Conservation (phyloP, 2,113 vertebrate species). For the Protomyctophum bolini region DNA sequence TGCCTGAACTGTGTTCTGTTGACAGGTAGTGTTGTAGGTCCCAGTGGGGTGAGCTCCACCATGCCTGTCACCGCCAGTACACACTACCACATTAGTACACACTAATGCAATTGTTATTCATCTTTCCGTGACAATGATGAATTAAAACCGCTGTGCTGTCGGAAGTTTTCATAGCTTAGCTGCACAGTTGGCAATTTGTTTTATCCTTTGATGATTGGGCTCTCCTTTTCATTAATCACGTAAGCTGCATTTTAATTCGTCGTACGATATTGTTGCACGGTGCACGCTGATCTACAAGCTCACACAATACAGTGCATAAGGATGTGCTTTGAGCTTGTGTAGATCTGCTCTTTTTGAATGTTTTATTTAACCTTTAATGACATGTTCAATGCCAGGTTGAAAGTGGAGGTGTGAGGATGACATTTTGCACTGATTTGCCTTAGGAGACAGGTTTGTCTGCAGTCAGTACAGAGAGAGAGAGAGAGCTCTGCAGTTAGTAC, state of each 20-base stretch:
- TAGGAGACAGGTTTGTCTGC: slow-evolving; percentile 9
- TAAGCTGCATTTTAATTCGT: no score
- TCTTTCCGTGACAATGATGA: slow-evolving; percentile 53
- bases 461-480: no score
- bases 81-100: slow-evolving; percentile 10
- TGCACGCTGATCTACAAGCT: no score
- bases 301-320: no score
- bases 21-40: slow-evolving; percentile 45
- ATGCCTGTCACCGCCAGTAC: slow-evolving; percentile 21
- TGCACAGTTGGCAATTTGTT: slow-evolving; percentile 37
- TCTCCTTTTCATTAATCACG: not conserved
- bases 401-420: slow-evolving; percentile 39
- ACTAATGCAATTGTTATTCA: slow-evolving; percentile 53
- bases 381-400: no score
- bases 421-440: slow-evolving; percentile 22
- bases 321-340: no score
- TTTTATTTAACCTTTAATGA: slow-evolving; percentile 12
- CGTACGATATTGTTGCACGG: no score
- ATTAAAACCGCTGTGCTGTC: slow-evolving; percentile 43
- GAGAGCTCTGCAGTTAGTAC: no score
- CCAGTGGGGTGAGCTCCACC: slow-evolving; percentile 31
- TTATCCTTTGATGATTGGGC: slow-evolving; percentile 4
- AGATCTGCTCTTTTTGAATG: no score
- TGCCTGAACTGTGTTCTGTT: slow-evolving; percentile 56
- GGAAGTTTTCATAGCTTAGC: slow-evolving; percentile 62